Evolutionary conservation across 2,113 vertebrate genomes (phyloP), one percentile per base, ranked within the genome.

Genomic region (Cottus gobio): DNA sequence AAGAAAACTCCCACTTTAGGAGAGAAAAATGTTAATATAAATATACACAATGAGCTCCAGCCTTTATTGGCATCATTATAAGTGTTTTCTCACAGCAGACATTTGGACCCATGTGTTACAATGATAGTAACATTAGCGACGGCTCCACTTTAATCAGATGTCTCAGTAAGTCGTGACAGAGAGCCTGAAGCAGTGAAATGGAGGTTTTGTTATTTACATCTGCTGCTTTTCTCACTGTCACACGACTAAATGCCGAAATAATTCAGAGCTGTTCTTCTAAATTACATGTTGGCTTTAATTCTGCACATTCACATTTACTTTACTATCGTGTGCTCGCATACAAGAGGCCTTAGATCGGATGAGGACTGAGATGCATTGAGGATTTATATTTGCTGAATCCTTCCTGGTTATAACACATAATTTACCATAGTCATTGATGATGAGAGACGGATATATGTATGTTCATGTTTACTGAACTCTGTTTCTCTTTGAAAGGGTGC

Each of bases 401-500:
- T 26, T 46, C 9, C 56, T 31, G 0, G 2, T 39, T 15, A 48
- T 31, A 18, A 7, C 22, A 48, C 8, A 63, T 60, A 34, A 44
- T 31, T 16, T 8, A 62, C 13, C 9, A 37, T 18, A 70, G 6
- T 36, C 2, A 68, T 12, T 67, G 34, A 68, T 11, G n/a, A 24
- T 16, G 22, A 34, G 12, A 10, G 20, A 46, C 5, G 7, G 16
- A 42, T 20, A 20, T 28, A 30, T 30, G 30, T 30, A 30, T 46
- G n/a, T 61, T 84, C 24, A 30, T 46, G 26, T 68, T 84, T 22
- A 71, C 5, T 78, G 31, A 71, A 34, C 11, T 73, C 13, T 81
- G 16, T 54, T 46, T 64, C 18, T 60, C 28, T 36, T 77, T 74
- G n/a, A 67, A 75, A 99, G 98, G 98, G 98, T 91, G 95, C 96